Evolutionary conservation across 1,140 invertebrate genomes (phyloP).

Genomic region (Drosophila sturtevanti): DNA sequence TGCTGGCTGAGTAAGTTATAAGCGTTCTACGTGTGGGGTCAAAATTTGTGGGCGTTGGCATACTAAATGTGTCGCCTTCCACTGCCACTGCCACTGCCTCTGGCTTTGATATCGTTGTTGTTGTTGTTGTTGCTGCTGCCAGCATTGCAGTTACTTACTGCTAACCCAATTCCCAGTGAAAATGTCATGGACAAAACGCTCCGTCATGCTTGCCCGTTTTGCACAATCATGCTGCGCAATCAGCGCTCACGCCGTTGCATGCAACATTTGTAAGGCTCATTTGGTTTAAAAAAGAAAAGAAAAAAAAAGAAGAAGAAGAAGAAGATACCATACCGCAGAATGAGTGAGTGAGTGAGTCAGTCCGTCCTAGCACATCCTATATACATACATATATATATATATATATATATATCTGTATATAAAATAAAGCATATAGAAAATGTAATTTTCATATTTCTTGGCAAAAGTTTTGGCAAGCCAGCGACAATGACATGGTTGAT

Average conservation of each 20-base stretch:
- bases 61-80: constrained; percentile 27
- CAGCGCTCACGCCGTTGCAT: constrained; percentile 54
- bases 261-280: constrained; percentile 59
- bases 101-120: neutral
- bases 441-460: constrained; percentile 63
- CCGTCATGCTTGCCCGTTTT: constrained; percentile 48
- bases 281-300: constrained; percentile 25
- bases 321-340: neutral
- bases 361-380: neutral
- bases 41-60: constrained; percentile 20
- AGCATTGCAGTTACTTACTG: constrained; percentile 36
- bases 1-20: constrained; percentile 36
- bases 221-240: constrained; percentile 69
- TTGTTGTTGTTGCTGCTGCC: neutral
- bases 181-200: constrained; percentile 63
- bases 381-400: too few relatives aligned
- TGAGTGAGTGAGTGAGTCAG: neutral
- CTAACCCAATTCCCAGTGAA: constrained; percentile 59
- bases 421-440: constrained; percentile 47
- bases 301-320: constrained; percentile 31
- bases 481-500: constrained; percentile 57
- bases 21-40: constrained; percentile 44
- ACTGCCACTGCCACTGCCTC: neutral
- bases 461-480: constrained; percentile 61
- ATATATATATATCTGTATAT: too few relatives aligned